Percentiles rank a stretch among this genome's conserved stretches.
phyloP scores from a whole-genome alignment of 2,113 vertebrate genomes.

The Brienomyrus longianalis region DNA sequence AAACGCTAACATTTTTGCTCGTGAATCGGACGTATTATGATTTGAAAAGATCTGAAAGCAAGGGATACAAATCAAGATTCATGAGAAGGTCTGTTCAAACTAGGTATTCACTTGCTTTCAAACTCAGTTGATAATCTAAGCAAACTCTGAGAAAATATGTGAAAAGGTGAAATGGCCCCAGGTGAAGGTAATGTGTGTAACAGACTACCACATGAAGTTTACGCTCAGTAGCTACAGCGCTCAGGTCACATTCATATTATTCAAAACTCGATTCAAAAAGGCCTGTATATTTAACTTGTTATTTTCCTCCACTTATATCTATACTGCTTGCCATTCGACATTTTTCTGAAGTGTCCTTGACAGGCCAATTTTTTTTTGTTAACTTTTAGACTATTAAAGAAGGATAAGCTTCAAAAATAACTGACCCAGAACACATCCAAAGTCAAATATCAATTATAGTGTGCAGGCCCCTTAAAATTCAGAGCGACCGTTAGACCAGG shows the following conservation, averaged over 20 bases:
- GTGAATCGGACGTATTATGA: background rate
- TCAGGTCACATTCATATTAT: background rate
- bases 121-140: background rate
- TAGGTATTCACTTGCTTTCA: background rate
- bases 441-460: constrained; percentile 8
- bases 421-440: constrained; percentile 6
- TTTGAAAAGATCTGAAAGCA: background rate
- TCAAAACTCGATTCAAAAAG: background rate
- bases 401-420: constrained; percentile 5
- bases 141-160: background rate
- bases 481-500: background rate
- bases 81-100: background rate
- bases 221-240: background rate
- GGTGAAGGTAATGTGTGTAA: background rate
- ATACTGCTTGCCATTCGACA: background rate
- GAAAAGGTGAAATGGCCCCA: background rate
- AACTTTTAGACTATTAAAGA: constrained; percentile 2
- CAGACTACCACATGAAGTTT: background rate
- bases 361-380: constrained; percentile 4
- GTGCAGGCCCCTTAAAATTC: constrained; percentile 8
- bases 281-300: background rate
- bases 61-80: background rate
- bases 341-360: background rate
- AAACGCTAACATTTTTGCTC: background rate
- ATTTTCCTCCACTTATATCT: background rate